Evolutionary conservation across 2,113 vertebrate species (phyloP).

Genomic region (Pleuronectes platessa): DNA sequence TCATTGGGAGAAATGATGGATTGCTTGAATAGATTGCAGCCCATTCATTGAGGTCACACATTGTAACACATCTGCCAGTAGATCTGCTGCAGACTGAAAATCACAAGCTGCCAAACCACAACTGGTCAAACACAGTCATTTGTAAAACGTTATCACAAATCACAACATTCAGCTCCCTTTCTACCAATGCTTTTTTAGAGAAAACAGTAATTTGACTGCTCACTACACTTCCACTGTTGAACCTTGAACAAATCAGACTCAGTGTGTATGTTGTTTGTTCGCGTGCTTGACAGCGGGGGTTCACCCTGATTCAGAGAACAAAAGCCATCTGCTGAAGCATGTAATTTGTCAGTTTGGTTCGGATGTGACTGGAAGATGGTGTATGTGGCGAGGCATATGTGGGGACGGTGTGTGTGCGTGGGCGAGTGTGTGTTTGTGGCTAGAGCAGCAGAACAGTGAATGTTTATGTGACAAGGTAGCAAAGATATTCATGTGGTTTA

Average conservation of each 20-base stretch:
- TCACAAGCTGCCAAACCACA: slow-evolving; percentile 7
- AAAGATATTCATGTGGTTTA: slow-evolving; percentile 23
- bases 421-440: slow-evolving; percentile 5
- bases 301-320: slow-evolving; percentile 35
- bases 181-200: neutral
- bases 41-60: slow-evolving; percentile 26
- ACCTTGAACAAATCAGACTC: slow-evolving; percentile 24
- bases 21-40: slow-evolving; percentile 23
- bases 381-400: neutral
- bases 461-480: slow-evolving; percentile 25
- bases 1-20: slow-evolving; percentile 29
- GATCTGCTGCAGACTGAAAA: slow-evolving; percentile 20
- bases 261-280: slow-evolving; percentile 10
- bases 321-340: slow-evolving; percentile 39
- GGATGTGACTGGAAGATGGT: neutral
- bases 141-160: slow-evolving; percentile 2
- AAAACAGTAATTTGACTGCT: slow-evolving; percentile 34
- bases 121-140: slow-evolving; percentile 11
- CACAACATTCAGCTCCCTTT: slow-evolving; percentile 10
- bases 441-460: neutral
- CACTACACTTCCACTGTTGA: slow-evolving; percentile 3
- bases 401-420: neutral
- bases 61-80: neutral
- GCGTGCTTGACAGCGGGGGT: slow-evolving; percentile 26
- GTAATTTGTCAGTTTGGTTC: slow-evolving; percentile 30